Conservation (phyloP, 2,888 invertebrate species). For the Tortricodes alternella region DNA sequence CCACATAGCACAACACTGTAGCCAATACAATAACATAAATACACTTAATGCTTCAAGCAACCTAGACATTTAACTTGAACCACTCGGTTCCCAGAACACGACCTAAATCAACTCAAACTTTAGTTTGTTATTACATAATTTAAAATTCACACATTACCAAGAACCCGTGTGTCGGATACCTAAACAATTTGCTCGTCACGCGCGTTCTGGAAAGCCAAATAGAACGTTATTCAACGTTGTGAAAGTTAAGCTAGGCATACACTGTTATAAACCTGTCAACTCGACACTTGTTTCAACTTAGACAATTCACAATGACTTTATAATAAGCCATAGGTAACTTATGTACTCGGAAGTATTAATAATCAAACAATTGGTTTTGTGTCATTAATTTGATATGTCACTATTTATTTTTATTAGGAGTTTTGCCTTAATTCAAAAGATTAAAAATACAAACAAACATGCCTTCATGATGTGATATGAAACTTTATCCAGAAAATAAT, state of each 20-base stretch:
- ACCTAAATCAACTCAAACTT: constrained; percentile 24
- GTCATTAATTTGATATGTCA: no score
- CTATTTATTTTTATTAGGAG: no score
- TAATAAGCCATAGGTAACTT: no score
- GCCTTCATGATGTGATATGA: no score
- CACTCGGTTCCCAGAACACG: constrained; percentile 1
- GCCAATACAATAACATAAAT: not conserved
- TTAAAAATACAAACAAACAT: no score
- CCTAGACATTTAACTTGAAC: not conserved
- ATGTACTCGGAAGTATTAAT: no score
- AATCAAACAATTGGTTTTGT: no score
- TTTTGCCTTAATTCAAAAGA: no score
- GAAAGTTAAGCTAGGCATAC: not conserved
- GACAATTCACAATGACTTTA: no score
- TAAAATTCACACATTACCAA: constrained; percentile 23
- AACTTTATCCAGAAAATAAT: no score
- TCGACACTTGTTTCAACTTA: no score
- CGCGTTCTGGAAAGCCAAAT: constrained; percentile 19
- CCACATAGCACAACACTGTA: no score
- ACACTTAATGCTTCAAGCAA: not conserved
- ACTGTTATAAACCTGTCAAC: not conserved
- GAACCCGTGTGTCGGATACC: constrained; percentile 14
- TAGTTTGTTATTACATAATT: constrained; percentile 22
- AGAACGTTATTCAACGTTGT: not conserved
- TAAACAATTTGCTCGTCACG: constrained; percentile 27